Evolutionary conservation across 30 jellyfish, hydroid and myxozoan species (phyloP).

Genomic region (Chironex yamaguchii): DNA sequence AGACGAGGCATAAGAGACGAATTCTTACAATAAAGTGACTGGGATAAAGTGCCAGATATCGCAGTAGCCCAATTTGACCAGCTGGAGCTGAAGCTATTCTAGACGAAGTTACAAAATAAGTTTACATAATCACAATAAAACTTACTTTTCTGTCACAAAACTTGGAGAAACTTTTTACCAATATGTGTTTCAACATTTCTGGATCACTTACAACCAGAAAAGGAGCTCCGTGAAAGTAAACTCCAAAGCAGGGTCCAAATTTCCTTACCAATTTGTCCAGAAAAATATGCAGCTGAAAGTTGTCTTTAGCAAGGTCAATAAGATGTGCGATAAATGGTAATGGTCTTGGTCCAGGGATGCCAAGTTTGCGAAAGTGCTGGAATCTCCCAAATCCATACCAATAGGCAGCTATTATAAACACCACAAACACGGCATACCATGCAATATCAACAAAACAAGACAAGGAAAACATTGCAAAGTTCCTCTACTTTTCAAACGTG

Average conservation of each 20-base stretch:
- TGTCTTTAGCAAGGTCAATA: not conserved
- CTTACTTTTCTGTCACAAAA: slow-evolving; percentile 62
- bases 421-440: no score
- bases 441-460: no score
- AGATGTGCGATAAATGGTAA: slow-evolving; percentile 44
- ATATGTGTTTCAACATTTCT: slow-evolving; percentile 24
- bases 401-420: no score
- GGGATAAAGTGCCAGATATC: no score
- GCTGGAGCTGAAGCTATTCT: no score
- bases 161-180: slow-evolving; percentile 60
- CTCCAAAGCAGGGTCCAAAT: slow-evolving; percentile 51
- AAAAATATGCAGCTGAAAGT: not conserved
- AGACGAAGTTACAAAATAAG: no score
- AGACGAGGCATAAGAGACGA: no score
- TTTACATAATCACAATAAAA: no score
- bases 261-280: not conserved
- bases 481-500: no score
- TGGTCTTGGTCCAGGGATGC: slow-evolving; percentile 60
- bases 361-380: slow-evolving; percentile 31
- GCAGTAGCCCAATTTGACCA: no score
- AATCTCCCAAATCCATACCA: slow-evolving; percentile 31
- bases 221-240: slow-evolving; percentile 21
- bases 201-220: slow-evolving; percentile 50
- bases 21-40: no score
- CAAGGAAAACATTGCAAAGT: no score